Evolutionary conservation across 2,113 vertebrate genomes (phyloP).

Genomic region (Recurvirostra avosetta): DNA sequence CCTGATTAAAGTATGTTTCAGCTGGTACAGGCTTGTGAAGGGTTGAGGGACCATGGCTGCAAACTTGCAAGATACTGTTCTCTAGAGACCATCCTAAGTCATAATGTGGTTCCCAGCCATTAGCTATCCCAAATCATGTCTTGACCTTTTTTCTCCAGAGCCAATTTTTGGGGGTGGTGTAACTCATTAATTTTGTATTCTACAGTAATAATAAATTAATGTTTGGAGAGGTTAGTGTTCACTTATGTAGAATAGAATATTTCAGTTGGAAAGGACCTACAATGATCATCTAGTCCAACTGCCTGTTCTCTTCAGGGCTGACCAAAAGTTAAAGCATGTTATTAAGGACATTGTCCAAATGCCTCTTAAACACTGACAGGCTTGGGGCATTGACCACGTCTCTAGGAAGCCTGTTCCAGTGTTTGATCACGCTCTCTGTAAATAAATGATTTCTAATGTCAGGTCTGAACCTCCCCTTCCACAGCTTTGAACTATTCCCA

Average conservation of each 20-base stretch:
- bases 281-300: neutral
- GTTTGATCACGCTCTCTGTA: neutral
- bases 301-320: neutral
- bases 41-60: neutral
- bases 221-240: neutral
- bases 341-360: neutral
- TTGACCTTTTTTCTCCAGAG: neutral
- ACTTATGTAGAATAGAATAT: neutral
- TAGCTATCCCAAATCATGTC: neutral
- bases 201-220: neutral
- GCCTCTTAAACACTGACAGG: neutral
- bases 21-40: neutral
- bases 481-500: neutral
- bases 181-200: neutral
- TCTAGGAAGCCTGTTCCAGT: neutral
- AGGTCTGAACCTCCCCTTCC: neutral
- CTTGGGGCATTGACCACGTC: neutral
- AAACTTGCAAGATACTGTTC: neutral
- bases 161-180: neutral
- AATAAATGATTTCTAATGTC: neutral
- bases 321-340: neutral
- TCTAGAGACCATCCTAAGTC: neutral
- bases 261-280: neutral
- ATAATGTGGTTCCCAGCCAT: neutral
- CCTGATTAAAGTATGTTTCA: neutral